Evolutionary conservation across 2,888 invertebrate species (phyloP).

Genomic region (Ectemnius cavifrons): DNA sequence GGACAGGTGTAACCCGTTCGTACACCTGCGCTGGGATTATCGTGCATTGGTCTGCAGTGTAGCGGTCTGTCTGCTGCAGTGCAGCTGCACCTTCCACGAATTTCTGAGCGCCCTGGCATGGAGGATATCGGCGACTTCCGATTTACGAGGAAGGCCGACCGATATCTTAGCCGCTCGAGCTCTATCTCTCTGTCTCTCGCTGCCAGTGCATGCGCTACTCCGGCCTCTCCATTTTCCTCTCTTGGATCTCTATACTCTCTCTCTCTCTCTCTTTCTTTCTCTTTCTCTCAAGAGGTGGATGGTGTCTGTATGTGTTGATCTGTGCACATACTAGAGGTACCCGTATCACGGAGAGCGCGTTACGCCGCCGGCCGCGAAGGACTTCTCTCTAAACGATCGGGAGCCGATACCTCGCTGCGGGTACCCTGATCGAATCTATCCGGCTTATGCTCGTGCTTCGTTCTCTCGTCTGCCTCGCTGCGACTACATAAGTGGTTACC

Average conservation of each 20-base stretch:
- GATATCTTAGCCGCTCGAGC: not conserved
- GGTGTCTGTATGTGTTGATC: too few species aligned
- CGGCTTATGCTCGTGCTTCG: not conserved
- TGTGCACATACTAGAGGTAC: not conserved
- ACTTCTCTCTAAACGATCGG: conserved; percentile 3
- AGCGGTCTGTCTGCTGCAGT: not conserved
- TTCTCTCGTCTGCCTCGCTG: not conserved
- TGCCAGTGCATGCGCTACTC: too few species aligned
- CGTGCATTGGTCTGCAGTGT: not conserved
- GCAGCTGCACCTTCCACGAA: conserved; percentile 9
- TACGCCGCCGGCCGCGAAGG: conserved; percentile 7
- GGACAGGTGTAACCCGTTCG: conserved; percentile 10
- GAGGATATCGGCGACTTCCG: conserved; percentile 4
- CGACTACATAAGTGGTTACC: not conserved
- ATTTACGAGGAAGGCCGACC: not conserved
- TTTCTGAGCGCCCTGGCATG: not conserved
- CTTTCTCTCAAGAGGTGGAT: too few species aligned
- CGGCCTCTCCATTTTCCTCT: too few species aligned
- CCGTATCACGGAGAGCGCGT: conserved; percentile 1
- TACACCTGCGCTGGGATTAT: conserved; percentile 6
- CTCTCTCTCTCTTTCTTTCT: too few species aligned
- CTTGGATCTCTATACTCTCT: too few species aligned
- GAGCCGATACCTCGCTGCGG: conserved; percentile 10
- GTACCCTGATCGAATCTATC: conserved; percentile 10
- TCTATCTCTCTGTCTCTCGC: not conserved